Base-by-base conservation (phyloP, 2,888 invertebrate genomes). In the Villa cingulata region DNA sequence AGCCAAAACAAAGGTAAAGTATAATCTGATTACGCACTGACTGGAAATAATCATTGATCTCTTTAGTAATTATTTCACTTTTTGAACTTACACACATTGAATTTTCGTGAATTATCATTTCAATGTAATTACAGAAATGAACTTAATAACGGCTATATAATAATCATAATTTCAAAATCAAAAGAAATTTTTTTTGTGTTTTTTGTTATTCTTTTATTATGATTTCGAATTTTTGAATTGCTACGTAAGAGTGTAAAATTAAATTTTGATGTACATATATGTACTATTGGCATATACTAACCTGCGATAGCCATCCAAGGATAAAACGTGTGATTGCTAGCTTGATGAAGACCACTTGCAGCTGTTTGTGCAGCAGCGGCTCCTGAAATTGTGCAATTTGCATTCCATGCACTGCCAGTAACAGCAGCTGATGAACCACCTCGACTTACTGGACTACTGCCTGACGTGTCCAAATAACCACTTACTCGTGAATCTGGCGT, bases 271-370 rank as follows among this genome's bases (percentile, higher is more conserved):
- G 23, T 23, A 23, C 23, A 34, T 36, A 16, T 36, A 6, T 36
- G n/a, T n/a, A n/a, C n/a, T n/a, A n/a, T n/a, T n/a, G n/a, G n/a
- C n/a, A 36, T 36, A 4, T 51, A 64, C 87, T 83, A 72, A 91
- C 92, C 92, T 91, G 91, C 91, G 78, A 92, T 91, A 74, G 91
- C 91, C 92, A 92, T 92, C 92, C 92, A 92, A 61, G 92, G 92
- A 74, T 92, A 92, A 76, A 92, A 92, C 66, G 90, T 90, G 79
- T 91, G 90, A 72, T 83, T 87, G 73, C 80, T 81, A 71, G 84
- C 78, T 74, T 87, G 86, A 73, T 90, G 90, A 72, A 89, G 88
- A 58, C 88, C 83, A 66, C 85, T 88, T 60, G 86, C 86, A 56
- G 82, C 79, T 57, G 81, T 79, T 70, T 83, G 81, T 64, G 84